phyloP scores from a whole-genome alignment of 2,113 vertebrate genomes.

The Dasyurus viverrinus region DNA sequence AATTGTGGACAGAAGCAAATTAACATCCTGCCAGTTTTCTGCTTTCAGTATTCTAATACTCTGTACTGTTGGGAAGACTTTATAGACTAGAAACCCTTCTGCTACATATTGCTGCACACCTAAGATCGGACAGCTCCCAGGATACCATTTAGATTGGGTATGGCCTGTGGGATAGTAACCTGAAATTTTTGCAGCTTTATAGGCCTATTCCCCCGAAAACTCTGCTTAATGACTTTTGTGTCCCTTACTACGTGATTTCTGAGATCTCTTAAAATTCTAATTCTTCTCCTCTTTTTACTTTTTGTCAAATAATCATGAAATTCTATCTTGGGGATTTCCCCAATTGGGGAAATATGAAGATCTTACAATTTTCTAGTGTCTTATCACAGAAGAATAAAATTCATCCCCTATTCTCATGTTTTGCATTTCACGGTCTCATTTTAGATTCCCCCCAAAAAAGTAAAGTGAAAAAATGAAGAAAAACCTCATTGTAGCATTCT shows the following conservation, averaged over 20 bases:
- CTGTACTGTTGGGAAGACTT: neutral
- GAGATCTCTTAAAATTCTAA: neutral
- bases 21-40: neutral
- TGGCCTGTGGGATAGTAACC: neutral
- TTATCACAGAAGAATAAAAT: neutral
- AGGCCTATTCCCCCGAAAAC: neutral
- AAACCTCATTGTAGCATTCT: slow-evolving; percentile 8
- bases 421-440: slow-evolving; percentile 23
- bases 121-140: neutral
- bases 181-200: neutral
- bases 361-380: neutral
- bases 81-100: neutral
- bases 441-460: neutral
- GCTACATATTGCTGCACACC: neutral
- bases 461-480: neutral
- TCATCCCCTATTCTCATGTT: neutral
- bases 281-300: neutral
- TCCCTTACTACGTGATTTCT: neutral
- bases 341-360: neutral
- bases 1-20: neutral
- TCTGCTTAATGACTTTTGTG: neutral
- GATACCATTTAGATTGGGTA: neutral
- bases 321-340: neutral
- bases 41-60: neutral
- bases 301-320: neutral